Conservation (phyloP, 1,140 invertebrate genomes). For the Temnothorax curvispinosus region DNA sequence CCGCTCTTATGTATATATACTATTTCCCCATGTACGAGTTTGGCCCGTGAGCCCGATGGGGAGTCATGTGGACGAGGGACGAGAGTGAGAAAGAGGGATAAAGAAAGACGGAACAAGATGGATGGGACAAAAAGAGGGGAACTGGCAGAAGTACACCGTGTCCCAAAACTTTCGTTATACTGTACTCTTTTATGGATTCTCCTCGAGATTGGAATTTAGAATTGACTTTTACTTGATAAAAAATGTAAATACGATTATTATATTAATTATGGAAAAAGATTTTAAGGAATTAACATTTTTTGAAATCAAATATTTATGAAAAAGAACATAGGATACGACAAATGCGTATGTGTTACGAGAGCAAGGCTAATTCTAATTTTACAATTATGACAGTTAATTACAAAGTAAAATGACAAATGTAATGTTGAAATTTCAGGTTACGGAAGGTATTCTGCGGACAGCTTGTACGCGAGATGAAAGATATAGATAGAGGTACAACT, state of each 20-base stretch:
- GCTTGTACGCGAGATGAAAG: conserved; percentile 33
- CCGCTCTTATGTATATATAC: conserved; percentile 61
- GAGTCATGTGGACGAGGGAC: conserved; percentile 35
- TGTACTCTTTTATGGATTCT: neutral
- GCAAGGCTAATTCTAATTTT: neutral
- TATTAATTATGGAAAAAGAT: neutral
- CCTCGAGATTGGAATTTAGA: neutral
- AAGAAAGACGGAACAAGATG: conserved; percentile 65
- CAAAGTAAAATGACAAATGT: neutral
- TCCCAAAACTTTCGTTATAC: conserved; percentile 25
- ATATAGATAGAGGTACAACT: conserved; percentile 43
- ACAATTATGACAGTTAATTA: neutral
- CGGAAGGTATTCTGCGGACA: conserved; percentile 4
- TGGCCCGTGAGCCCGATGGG: conserved; percentile 20
- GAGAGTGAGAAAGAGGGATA: neutral
- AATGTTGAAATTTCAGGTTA: neutral
- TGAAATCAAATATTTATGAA: neutral
- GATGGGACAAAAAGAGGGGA: conserved; percentile 26
- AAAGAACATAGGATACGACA: neutral
- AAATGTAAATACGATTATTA: neutral
- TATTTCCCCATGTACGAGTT: conserved; percentile 45
- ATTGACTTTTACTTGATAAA: neutral
- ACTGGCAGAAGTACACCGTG: conserved; percentile 19
- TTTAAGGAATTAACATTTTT: neutral
- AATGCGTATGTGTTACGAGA: neutral